Evolutionary conservation across 2,888 invertebrate species (phyloP).

Genomic region (Eurytoma californica): DNA sequence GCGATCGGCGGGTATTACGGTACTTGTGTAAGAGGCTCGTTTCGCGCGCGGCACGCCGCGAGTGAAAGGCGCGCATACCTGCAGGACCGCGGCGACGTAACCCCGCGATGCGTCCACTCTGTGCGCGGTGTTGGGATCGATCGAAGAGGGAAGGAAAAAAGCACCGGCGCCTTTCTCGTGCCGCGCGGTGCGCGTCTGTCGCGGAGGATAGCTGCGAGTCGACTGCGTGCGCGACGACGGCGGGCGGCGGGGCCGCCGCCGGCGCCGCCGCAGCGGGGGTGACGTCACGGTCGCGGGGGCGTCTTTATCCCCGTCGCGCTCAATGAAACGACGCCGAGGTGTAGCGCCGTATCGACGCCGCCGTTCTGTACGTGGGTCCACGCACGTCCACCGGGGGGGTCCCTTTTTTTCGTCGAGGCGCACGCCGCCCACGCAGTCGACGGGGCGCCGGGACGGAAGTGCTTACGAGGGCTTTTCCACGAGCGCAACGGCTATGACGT

Average conservation of each 20-base stretch:
- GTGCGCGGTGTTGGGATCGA: too few species aligned
- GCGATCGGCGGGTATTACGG: not conserved
- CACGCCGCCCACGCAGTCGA: not conserved
- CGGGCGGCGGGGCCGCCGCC: not conserved
- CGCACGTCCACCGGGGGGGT: not conserved
- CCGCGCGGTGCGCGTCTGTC: too few species aligned
- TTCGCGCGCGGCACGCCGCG: too few species aligned
- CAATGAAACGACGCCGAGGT: too few species aligned
- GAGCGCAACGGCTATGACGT: not conserved
- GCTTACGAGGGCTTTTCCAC: not conserved
- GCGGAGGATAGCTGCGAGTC: not conserved
- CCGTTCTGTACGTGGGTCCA: too few species aligned
- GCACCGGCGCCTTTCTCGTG: too few species aligned
- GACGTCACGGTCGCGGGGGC: slow-evolving; percentile 20
- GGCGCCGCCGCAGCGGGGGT: not conserved
- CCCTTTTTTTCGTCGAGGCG: not conserved
- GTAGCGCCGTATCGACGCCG: too few species aligned
- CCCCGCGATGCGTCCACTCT: too few species aligned
- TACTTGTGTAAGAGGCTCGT: not conserved
- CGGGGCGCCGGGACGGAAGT: not conserved
- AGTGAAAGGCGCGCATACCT: too few species aligned
- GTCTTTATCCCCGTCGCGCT: not conserved
- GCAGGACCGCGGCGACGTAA: too few species aligned
- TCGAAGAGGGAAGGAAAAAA: too few species aligned
- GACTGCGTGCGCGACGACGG: slow-evolving; percentile 1